Evolutionary conservation across 2,113 vertebrate genomes (phyloP).

Genomic region (Gallinago undulata): DNA sequence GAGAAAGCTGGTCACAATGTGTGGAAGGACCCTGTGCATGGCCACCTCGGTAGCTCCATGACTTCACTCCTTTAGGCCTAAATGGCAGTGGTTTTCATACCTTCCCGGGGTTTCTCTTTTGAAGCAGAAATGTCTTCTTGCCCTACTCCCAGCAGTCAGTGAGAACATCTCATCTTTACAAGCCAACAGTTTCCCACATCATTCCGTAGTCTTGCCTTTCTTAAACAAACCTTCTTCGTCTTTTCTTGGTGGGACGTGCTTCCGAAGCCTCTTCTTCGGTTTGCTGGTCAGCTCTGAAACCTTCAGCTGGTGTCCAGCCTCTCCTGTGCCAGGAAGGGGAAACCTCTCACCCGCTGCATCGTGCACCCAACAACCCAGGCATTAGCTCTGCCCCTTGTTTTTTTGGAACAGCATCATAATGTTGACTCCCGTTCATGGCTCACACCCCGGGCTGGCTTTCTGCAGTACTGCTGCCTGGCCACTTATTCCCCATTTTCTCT

Average conservation of each 20-base stretch:
- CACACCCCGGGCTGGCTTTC: background rate
- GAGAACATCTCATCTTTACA: background rate
- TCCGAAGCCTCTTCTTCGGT: background rate
- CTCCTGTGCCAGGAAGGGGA: background rate
- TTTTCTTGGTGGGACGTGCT: background rate
- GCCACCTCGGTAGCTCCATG: background rate
- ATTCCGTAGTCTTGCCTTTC: background rate
- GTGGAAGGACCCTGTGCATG: background rate
- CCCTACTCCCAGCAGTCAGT: background rate
- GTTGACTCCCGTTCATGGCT: slow-evolving; percentile 3
- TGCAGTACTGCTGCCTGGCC: background rate
- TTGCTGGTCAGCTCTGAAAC: background rate
- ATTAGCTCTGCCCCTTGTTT: background rate
- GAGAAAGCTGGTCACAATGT: background rate
- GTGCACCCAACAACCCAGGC: background rate
- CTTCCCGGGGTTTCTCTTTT: background rate
- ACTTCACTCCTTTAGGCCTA: background rate
- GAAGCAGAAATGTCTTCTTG: background rate
- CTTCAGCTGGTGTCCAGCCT: background rate
- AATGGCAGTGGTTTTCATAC: background rate
- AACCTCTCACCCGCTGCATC: background rate
- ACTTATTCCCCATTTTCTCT: slow-evolving; percentile 47
- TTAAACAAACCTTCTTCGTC: background rate
- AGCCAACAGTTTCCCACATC: background rate
- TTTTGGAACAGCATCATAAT: background rate